Base-by-base conservation (phyloP, 2,113 vertebrate species). In the Hippocampus zosterae region DNA sequence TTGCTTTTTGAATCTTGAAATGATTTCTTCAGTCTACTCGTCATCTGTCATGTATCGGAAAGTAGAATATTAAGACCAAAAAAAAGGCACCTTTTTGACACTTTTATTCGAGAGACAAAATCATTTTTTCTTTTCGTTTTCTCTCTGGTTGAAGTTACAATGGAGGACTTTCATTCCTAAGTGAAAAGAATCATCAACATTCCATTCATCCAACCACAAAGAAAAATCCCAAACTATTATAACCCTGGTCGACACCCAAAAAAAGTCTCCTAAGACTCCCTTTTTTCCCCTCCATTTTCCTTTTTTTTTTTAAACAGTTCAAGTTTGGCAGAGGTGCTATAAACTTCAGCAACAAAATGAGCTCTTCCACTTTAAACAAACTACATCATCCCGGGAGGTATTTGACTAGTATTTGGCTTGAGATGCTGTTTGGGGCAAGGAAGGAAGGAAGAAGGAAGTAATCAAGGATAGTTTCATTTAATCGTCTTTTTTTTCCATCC, bases 381-480 rank as follows among this genome's bases (percentile, higher is more conserved):
- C 8, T 15, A 62, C 33, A 23, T 11, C 33, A 23, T 63, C 9
- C 19, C 6, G 7, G 33, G 33, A 62, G 7, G 59, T 61, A 19
- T 61, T 61, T 61, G 29, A 10, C 60, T 12, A 42, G 37, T 12
- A 27, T 63, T n/a, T 63, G 59, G 5, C 15, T 8, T 40, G 76
- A 74, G 53, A 50, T 50, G 46, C 46, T 50, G 48, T 50, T 50
- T 50, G 65, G n/a, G 57, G 57, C 70, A 83, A 56, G 53, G 71
- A 66, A 78, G 68, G 67, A 74, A 82, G 71, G 73, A 79, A 75
- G 73, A 72, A 48, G 60, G 50, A 69, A 64, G 50, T 70, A 76
- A 67, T 66, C 62, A 74, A 29, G 3, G 68, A 60, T 67, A 62
- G 62, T 23, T 63, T n/a, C 73, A 73, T 72, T 65, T 76, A 77